These are phyloP conservation scores for Hyles vespertilio DNA, from an alignment of 1,140 invertebrate genomes.

Conservation along the genomic window DNA sequence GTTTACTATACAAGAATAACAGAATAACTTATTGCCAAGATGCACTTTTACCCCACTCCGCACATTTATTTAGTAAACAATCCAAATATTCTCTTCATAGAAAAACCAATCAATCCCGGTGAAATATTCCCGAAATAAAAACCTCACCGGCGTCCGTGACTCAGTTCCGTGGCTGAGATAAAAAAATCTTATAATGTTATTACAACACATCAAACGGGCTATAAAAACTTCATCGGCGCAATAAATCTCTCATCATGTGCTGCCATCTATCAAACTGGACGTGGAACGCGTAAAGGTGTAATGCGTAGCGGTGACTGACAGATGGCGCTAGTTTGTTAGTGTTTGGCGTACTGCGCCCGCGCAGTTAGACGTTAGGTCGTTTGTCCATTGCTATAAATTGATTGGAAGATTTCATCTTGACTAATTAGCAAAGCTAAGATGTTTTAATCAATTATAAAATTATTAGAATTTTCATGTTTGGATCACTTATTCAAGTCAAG, in stretches of 20 bases:
- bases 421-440: too few relatives aligned
- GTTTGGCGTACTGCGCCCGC: conserved; percentile 23
- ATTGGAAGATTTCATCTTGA: too few relatives aligned
- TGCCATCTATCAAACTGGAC: conserved; percentile 56
- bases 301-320: conserved; percentile 54
- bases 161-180: conserved; percentile 13
- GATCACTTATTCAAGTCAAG: too few relatives aligned
- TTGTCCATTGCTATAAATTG: neutral
- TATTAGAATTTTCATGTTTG: too few relatives aligned
- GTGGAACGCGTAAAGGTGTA: conserved; percentile 50
- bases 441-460: too few relatives aligned
- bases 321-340: conserved; percentile 44
- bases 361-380: neutral
- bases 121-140: too few relatives aligned
- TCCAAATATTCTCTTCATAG: too few relatives aligned
- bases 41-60: too few relatives aligned
- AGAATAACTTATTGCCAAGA: too few relatives aligned
- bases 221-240: conserved; percentile 49
- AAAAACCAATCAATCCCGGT: too few relatives aligned
- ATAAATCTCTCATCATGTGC: conserved; percentile 56
- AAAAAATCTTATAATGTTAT: conserved; percentile 36
- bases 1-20: neutral
- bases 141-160: conserved; percentile 7
- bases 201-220: conserved; percentile 36
- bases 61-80: too few relatives aligned